Evolutionary conservation across 2,797 vertebrate species (phyloP), one percentile per base, ranked within the genome.

Genomic region (Pristis pectinata): DNA sequence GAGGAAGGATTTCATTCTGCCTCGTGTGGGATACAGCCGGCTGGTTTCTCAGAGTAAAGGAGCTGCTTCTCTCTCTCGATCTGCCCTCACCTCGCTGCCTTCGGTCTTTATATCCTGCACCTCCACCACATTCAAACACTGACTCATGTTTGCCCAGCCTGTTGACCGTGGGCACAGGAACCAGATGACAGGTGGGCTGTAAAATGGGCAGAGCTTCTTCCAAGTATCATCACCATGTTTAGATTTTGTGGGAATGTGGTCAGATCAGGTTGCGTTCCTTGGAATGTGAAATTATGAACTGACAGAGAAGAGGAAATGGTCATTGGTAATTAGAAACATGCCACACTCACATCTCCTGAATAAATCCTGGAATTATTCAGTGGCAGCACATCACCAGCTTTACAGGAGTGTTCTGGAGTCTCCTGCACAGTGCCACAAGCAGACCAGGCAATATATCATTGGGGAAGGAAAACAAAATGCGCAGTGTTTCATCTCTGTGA

Each of bases 81-180:
- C 83, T 87, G 27, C 53, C 83, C 34, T 53, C 15, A 5, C 83
- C 10, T 13, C 34, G 49, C 83, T 56, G 41, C 83, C 27, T 13
- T 34, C 24, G 6, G 49, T 87, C 49, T 87, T 87, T 87, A 87
- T 87, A 87, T 87, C 30, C 49, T 59, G 22, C 30, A 87, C 83
- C 83, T 59, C 53, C 24, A 87, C 83, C 83, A 56, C 83, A 87
- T 53, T 37, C 24, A 87, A 87, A 56, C 83, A 87, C 24, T 87
- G 83, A 87, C 83, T 87, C 83, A 87, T 87, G 53, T 87, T 87
- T 87, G 83, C 30, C 53, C 83, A 59, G 83, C 34, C 56, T 53
- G 83, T 49, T 56, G 53, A 87, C 53, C 53, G 6, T 87, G 83
- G 53, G 9, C 49, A 59, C 24, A 2, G 83, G 53, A 87, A 34